Conservation (phyloP, 2,888 invertebrate species). For the Orthosia gracilis region DNA sequence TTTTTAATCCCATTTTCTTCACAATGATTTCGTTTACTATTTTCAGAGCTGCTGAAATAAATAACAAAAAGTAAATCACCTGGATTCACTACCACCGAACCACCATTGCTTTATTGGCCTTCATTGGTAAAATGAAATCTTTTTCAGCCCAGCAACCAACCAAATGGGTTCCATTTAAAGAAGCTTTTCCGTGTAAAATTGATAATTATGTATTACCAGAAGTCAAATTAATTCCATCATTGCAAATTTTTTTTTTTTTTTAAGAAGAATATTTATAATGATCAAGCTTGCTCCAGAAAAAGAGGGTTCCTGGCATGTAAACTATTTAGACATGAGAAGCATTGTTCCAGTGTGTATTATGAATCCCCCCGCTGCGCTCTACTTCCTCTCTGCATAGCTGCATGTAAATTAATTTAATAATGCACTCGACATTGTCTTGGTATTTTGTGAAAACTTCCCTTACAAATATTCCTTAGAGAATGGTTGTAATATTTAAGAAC, state of each 20-base stretch:
- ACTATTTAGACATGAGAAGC: constrained; percentile 11
- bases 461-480: constrained; percentile 29
- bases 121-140: background rate
- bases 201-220: background rate
- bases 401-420: constrained; percentile 39
- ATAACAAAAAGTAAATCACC: background rate
- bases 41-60: background rate
- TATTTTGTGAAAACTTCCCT: constrained; percentile 9
- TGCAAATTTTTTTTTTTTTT: no score
- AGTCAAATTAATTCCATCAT: background rate
- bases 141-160: background rate
- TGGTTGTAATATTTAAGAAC: background rate
- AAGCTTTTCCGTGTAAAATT: background rate
- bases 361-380: background rate
- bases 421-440: constrained; percentile 29
- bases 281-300: background rate
- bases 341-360: background rate
- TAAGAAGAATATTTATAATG: background rate
- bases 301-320: background rate
- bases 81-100: background rate
- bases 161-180: background rate
- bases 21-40: background rate
- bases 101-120: background rate
- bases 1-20: no score
- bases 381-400: constrained; percentile 6